phyloP scores from a whole-genome alignment of 92 coral and sea anemone genomes.

The Parazoanthus atlanticus region DNA sequence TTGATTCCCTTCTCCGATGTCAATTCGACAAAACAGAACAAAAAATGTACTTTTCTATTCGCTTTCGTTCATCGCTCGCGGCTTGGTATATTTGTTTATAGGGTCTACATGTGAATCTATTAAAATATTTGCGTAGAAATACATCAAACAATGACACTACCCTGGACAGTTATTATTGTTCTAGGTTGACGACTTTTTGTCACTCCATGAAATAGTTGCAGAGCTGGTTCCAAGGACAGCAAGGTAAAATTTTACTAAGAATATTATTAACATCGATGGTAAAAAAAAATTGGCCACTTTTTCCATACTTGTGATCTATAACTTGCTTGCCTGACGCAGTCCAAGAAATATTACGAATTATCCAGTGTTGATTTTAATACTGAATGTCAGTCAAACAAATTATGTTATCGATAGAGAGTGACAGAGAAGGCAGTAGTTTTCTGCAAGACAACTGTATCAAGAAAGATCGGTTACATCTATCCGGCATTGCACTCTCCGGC shows the following conservation, averaged over 20 bases:
- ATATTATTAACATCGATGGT: no score
- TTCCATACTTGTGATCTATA: no score
- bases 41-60: no score
- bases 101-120: not conserved
- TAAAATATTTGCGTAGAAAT: not conserved
- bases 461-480: no score
- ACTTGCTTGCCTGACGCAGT: not conserved
- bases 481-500: not conserved
- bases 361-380: not conserved
- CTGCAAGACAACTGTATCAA: not conserved
- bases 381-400: not conserved
- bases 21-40: no score
- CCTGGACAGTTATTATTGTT: not conserved
- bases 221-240: not conserved
- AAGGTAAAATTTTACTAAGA: not conserved
- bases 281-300: no score
- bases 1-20: no score
- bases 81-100: not conserved
- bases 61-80: not conserved
- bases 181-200: not conserved
- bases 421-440: not conserved
- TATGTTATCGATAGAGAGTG: not conserved
- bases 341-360: not conserved
- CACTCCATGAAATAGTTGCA: not conserved
- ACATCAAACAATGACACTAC: not conserved